Conservation (phyloP, 2,797 vertebrate genomes). For the Holocentrus rufus region DNA sequence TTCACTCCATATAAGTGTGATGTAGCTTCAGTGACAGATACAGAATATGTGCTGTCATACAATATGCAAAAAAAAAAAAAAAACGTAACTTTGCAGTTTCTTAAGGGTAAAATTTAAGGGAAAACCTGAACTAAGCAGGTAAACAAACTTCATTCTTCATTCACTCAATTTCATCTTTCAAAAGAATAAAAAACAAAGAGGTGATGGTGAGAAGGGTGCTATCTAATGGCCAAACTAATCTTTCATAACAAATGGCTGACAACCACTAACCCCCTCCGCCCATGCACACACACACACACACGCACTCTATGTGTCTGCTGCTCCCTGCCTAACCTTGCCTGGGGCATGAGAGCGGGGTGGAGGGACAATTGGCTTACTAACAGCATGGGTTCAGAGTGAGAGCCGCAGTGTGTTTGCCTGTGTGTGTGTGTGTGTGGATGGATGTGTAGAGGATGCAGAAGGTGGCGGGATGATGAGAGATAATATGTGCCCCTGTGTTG, state of each 20-base stretch:
- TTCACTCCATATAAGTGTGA: too few species aligned
- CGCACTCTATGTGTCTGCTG: constrained; percentile 41
- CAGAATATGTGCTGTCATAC: too few species aligned
- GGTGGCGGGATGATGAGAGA: background rate
- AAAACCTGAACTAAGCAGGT: too few species aligned
- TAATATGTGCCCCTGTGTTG: background rate
- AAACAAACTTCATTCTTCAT: too few species aligned
- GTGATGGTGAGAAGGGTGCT: constrained; percentile 35
- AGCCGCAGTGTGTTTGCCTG: constrained; percentile 9
- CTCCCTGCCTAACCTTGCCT: constrained; percentile 63
- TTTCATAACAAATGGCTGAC: constrained; percentile 59
- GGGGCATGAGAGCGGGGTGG: constrained; percentile 47
- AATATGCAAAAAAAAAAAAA: too few species aligned
- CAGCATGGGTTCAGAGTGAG: constrained; percentile 50
- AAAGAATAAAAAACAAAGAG: constrained; percentile 39
- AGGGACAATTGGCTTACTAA: constrained; percentile 52
- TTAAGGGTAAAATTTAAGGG: too few species aligned
- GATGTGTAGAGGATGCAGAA: background rate
- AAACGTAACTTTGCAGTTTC: too few species aligned
- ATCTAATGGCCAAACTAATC: constrained; percentile 40
- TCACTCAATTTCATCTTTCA: too few species aligned
- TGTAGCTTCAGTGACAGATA: too few species aligned
- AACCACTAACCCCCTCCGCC: background rate
- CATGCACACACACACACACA: constrained; percentile 32
- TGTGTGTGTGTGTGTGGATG: constrained; percentile 3